Conservation (phyloP, 1,140 invertebrate species). For the Ditylenchus dipsaci region DNA sequence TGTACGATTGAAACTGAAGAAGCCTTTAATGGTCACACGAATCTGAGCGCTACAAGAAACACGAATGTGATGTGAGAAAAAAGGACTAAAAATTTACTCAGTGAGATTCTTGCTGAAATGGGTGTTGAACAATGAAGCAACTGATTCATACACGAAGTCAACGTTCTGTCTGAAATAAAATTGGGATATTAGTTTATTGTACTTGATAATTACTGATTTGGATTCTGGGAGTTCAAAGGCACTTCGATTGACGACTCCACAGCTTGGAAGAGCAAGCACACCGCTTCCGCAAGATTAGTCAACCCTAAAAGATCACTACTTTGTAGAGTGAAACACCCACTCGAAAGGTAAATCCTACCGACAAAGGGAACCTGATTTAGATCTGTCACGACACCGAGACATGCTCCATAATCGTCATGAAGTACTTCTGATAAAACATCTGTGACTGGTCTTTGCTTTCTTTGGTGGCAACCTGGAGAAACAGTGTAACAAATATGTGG, state of each 20-base stretch:
- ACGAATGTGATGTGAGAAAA: constrained; percentile 4
- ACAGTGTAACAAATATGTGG: background rate
- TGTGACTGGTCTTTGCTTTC: constrained; percentile 79
- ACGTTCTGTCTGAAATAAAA: constrained; percentile 24
- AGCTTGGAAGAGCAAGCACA: constrained; percentile 63
- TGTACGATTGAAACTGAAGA: constrained; percentile 94
- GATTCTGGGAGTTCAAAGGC: constrained; percentile 31
- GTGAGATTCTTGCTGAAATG: constrained; percentile 77
- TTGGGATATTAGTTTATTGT: too few species aligned
- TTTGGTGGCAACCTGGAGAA: constrained; percentile 36
- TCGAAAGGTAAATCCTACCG: constrained; percentile 63
- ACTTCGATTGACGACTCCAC: constrained; percentile 46
- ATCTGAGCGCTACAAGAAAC: constrained; percentile 71
- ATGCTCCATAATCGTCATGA: constrained; percentile 94
- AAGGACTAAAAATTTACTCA: constrained; percentile 65
- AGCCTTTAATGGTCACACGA: constrained; percentile 93
- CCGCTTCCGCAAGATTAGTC: constrained; percentile 88
- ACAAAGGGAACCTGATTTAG: constrained; percentile 83
- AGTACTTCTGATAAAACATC: constrained; percentile 95
- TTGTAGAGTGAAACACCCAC: too few species aligned
- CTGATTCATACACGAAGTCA: constrained; percentile 48
- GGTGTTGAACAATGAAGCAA: constrained; percentile 33
- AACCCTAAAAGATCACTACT: constrained; percentile 66
- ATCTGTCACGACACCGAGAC: constrained; percentile 96
- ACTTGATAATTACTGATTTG: constrained; percentile 14